Base-by-base conservation (phyloP, 2,888 invertebrate genomes). In the Orthosia gracilis region DNA sequence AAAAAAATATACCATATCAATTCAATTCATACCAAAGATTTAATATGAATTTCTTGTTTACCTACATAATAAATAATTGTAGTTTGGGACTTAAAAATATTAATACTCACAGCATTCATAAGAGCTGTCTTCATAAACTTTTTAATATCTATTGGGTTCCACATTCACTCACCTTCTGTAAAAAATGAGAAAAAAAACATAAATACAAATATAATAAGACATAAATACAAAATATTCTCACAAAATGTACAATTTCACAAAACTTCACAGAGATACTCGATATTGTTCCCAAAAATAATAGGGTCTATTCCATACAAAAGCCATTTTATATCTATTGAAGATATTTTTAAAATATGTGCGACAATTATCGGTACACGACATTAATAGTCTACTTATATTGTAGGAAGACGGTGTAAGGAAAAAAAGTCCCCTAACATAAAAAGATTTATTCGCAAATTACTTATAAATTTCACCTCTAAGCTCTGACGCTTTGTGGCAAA, bases 401-500 rank as follows among this genome's bases (percentile, higher is more conserved):
- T 94, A 68, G 65, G 85, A 90, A 89, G 88, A 86, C 91, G 88
- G 87, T 81, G 89, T 82, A 91, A 87, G 92, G 88, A 90, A 94
- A 94, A 95, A 95, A 95, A 89, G 87, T 91, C 93, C 95, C 95
- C 95, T 92, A 89, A 86, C 90, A 89, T 89, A 87, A 85, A 86
- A 93, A 96, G 96, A 96, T 96, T 96, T 96, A 96, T 96, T 95
- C 94, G 94, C 95, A 96, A 96, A 96, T 96, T 96, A 96, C 96
- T 94, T 95, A 95, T 96, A 94, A 95, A 95, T 96, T 94, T 94
- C 89, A 92, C 90, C 92, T 92, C 89, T 88, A 91, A 91, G 88
- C 87, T 89, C 85, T 82, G 71, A 79, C 70, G 80, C 67, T 73
- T 75, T 86, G 64, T 87, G 68, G 78, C 75, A 47, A 78, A 73